Evolutionary conservation across 2,797 vertebrate genomes (phyloP).

Genomic region (Bovichtus diacanthus): DNA sequence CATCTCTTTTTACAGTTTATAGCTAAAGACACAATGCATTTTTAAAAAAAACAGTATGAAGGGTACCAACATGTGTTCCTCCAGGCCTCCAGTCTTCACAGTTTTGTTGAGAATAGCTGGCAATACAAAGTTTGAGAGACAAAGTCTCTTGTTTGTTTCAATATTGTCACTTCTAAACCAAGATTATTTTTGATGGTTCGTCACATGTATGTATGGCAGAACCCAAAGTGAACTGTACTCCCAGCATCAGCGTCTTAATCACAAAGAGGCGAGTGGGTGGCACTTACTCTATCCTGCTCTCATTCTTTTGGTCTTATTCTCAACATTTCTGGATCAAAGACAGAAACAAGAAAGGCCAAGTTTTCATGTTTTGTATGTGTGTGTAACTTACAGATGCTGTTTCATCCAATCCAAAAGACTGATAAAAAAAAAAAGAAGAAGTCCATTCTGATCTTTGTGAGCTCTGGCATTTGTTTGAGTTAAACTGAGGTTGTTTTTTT

Average conservation of each 20-base stretch:
- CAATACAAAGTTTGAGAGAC: conserved; percentile 50
- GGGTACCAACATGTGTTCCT: conserved; percentile 40
- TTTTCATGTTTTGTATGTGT: conserved; percentile 74
- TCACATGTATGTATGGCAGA: conserved; percentile 61
- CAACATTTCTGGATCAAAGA: conserved; percentile 80
- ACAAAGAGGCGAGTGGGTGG: conserved; percentile 76
- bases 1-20: conserved; percentile 45
- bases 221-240: conserved; percentile 63
- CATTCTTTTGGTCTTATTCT: conserved; percentile 75
- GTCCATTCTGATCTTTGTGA: conserved; percentile 66
- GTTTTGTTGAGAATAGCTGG: conserved; percentile 53
- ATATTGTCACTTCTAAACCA: conserved; percentile 72
- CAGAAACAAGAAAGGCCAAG: conserved; percentile 77
- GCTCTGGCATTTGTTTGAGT: conserved; percentile 64
- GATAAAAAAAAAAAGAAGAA: conserved; percentile 54
- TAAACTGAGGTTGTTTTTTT: conserved; percentile 61
- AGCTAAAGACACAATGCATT: conserved; percentile 34
- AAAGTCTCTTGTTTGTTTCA: conserved; percentile 53
- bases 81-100: conserved; percentile 46
- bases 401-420: conserved; percentile 74
- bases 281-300: conserved; percentile 73
- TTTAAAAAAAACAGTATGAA: conserved; percentile 54
- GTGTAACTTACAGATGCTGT: conserved; percentile 79
- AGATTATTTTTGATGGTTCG: conserved; percentile 55
- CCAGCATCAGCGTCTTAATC: conserved; percentile 63